These are phyloP conservation scores for Scaptomyza tumidula DNA, from an alignment of 2,888 invertebrate genomes.

Conservation along the genomic window DNA sequence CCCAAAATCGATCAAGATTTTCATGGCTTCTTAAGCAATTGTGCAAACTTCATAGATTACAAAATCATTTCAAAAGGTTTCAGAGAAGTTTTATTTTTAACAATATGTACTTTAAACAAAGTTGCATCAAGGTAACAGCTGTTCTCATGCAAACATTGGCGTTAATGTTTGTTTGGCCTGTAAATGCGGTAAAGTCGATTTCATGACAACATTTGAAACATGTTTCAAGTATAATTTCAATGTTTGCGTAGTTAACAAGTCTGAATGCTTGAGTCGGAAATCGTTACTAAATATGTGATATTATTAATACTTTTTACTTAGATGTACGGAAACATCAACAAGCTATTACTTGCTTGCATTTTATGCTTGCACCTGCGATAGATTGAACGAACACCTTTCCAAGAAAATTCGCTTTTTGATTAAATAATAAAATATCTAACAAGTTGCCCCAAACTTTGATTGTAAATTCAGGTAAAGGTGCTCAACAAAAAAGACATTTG, in stretches of 20 bases:
- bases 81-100: conserved; percentile 1
- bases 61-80: conserved; percentile 6
- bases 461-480: conserved; percentile 14
- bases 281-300: background rate
- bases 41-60: background rate
- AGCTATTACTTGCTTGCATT: background rate
- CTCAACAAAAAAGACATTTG: conserved; percentile 20
- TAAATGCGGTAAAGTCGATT: conserved; percentile 1
- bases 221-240: background rate
- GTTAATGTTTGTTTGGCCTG: conserved; percentile 20
- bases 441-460: conserved; percentile 19
- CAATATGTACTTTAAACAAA: background rate
- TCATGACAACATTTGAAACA: background rate
- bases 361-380: background rate
- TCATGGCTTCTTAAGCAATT: background rate
- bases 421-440: background rate
- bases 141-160: conserved; percentile 22
- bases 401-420: background rate
- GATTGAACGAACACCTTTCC: too few species aligned
- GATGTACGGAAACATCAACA: background rate
- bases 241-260: conserved; percentile 9
- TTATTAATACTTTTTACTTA: background rate
- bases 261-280: background rate
- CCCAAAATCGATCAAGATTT: background rate
- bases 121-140: conserved; percentile 33